Base-by-base conservation (phyloP, 2,797 vertebrate species). In the Onychomys arenicola region DNA sequence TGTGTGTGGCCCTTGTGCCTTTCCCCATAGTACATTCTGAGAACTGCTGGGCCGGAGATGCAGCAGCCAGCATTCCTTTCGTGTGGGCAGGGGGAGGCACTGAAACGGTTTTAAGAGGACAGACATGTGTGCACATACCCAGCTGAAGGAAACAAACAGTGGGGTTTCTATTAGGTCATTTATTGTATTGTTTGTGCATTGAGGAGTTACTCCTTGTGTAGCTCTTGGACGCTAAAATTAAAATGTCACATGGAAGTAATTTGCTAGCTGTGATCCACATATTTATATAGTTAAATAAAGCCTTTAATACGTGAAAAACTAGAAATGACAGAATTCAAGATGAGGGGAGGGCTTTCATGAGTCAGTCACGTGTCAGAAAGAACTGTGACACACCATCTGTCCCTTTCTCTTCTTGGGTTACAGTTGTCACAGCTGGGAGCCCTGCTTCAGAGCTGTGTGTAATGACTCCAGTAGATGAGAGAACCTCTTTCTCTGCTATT, bases 221-320 rank as follows among this genome's bases (percentile, higher is more conserved):
- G 71, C 23, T 27, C 40, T 90, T 65, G 52, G 52, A 81, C n/a
- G 80, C 87, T 89, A 83, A 69, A 83, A 77, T 81, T 10, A 63
- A 73, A 67, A 46, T 43, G 11, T 32, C 59, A 37, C 2, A 2
- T 77, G 76, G 61, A 87, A 91, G 34, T 93, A 32, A 67, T 43
- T 87, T 88, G 43, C 95, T 90, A 19, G 37, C 75, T 75, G 17
- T 49, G 52, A 67, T 13, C 52, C n/a, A 91, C 52, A 82, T 87
- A 88, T 94, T 67, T n/a, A 16, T 46, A 34, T 88, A 84, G 88
- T 71, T 91, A 90, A 85, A 40, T 61, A 90, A 92, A 94, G 27
- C n/a, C 46, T 93, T 80, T 88, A 57, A 69, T 77, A 32, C 80
- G 8, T 93, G 61, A 65, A 82, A 84, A 95, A 6, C 76, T 75